A percentile compares a stretch with the other conserved stretches of the same genome.
Evolutionary conservation across 2,797 vertebrate genomes (phyloP).

Genomic region (Xerus rutilus): DNA sequence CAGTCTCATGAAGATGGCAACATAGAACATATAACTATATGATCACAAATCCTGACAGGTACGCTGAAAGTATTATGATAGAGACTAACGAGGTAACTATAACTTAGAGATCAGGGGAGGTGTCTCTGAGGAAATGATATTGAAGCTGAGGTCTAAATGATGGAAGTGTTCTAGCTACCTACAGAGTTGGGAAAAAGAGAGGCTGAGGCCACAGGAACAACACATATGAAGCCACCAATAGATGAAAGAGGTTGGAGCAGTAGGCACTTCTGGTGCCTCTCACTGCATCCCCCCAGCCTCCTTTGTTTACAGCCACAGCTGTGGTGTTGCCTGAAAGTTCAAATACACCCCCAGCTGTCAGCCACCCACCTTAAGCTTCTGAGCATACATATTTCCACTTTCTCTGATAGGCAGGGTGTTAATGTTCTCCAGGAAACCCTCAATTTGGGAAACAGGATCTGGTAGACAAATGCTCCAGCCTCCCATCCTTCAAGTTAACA

Average conservation of each 20-base stretch:
- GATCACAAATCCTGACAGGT: not conserved
- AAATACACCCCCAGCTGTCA: not conserved
- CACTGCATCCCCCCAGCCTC: not conserved
- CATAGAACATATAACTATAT: not conserved
- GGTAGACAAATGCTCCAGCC: not conserved
- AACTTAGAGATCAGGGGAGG: not conserved
- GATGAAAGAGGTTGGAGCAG: not conserved
- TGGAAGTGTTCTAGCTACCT: not conserved
- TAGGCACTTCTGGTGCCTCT: not conserved
- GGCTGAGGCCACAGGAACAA: not conserved
- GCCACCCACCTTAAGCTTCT: not conserved
- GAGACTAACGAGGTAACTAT: not conserved
- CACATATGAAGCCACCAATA: not conserved
- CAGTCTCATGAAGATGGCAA: not conserved
- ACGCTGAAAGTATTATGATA: not conserved
- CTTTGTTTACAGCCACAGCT: not conserved
- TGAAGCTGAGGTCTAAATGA: not conserved
- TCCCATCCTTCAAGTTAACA: not conserved
- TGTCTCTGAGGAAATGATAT: not conserved
- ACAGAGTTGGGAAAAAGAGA: not conserved
- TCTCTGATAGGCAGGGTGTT: not conserved
- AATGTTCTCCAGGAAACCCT: not conserved
- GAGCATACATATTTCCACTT: not conserved
- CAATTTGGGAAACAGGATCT: not conserved
- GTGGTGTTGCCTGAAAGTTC: not conserved